These are phyloP conservation scores for Eulacestoma nigropectus DNA, from an alignment of 2,113 vertebrate species.

Conservation along the genomic window DNA sequence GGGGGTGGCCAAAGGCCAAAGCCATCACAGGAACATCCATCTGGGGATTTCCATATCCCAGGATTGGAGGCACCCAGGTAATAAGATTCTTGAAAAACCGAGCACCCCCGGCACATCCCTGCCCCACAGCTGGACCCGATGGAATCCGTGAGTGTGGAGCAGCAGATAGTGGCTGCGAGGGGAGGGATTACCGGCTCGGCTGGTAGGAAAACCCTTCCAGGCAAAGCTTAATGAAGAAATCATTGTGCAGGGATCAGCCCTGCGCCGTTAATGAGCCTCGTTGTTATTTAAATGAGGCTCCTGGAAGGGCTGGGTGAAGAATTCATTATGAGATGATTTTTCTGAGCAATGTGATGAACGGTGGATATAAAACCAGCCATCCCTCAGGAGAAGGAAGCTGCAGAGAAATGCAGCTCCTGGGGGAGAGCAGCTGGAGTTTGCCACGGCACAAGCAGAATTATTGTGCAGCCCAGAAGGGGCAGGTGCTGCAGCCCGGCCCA, in stretches of 20 bases:
- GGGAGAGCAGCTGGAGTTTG: not conserved
- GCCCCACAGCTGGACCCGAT: rapidly evolving
- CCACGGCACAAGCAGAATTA: not conserved
- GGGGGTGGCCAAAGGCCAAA: not conserved
- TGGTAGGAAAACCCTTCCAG: not conserved
- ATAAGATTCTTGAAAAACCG: rapidly evolving
- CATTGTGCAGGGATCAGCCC: not conserved
- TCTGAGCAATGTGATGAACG: not conserved
- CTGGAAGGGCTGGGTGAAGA: not conserved
- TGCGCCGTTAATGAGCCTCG: not conserved
- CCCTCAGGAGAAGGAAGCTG: not conserved
- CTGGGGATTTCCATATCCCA: not conserved
- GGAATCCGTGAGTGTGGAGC: not conserved
- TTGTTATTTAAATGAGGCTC: conserved; percentile 8
- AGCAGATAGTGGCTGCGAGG: not conserved
- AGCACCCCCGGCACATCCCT: not conserved
- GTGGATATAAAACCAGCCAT: not conserved
- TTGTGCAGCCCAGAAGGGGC: not conserved
- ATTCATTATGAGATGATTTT: not conserved
- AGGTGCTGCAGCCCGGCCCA: not conserved
- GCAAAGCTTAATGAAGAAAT: conserved; percentile 7
- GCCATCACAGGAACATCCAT: rapidly evolving
- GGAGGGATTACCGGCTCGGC: not conserved
- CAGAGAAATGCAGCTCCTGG: not conserved
- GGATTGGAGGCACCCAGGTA: not conserved